Percentiles rank a stretch among this genome's conserved stretches.
Evolutionary conservation across 2,113 vertebrate species (phyloP).

Genomic region (Eulemur macaco): DNA sequence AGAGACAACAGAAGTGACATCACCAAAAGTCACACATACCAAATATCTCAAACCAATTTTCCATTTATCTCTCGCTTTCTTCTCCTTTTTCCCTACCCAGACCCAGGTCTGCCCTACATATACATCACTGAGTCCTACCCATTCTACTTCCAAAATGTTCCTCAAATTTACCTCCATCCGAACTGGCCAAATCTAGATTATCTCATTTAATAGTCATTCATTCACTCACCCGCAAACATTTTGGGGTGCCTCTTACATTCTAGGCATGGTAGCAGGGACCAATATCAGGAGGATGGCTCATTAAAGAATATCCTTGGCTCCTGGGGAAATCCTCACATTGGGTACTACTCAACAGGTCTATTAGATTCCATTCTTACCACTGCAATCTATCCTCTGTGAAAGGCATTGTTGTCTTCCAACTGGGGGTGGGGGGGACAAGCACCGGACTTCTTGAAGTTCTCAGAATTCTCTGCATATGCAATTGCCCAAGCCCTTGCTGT

Average conservation of each 20-base stretch:
- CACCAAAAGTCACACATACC: not conserved
- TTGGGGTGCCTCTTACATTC: not conserved
- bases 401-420: not conserved
- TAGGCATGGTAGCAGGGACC: not conserved
- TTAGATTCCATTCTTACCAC: not conserved
- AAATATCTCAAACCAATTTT: not conserved
- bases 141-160: not conserved
- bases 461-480: not conserved
- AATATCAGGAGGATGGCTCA: not conserved
- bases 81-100: not conserved
- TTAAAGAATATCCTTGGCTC: not conserved
- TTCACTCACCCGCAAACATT: not conserved
- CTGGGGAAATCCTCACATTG: not conserved
- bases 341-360: not conserved
- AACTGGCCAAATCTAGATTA: not conserved
- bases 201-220: not conserved
- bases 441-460: not conserved
- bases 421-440: not conserved
- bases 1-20: not conserved
- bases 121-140: not conserved
- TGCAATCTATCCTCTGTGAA: not conserved
- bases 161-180: not conserved
- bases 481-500: not conserved
- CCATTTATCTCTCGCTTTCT: not conserved
- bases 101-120: not conserved